Evolutionary conservation across 2,113 vertebrate species (phyloP).

Genomic region (Phasianus colchicus): DNA sequence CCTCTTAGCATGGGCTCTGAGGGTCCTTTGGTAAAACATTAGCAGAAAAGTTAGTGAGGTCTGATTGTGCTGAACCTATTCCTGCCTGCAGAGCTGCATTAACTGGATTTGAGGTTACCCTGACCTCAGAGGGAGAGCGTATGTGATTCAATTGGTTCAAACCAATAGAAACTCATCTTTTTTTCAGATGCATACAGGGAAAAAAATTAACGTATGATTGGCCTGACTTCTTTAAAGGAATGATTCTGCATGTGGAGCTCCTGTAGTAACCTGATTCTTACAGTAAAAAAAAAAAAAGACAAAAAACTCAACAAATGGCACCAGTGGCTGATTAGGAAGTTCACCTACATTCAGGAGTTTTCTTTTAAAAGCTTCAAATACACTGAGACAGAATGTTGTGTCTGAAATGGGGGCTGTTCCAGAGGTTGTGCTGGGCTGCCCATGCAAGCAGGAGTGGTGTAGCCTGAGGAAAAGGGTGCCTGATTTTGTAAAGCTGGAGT

Average conservation of each 20-base stretch:
- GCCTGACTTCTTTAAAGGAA: neutral
- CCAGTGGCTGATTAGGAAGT: neutral
- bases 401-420: fast-evolving
- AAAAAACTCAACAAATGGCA: neutral
- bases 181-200: neutral
- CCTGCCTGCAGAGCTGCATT: conserved; percentile 17
- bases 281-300: neutral
- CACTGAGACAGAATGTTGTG: fast-evolving
- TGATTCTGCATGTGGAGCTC: neutral
- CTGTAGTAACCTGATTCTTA: neutral
- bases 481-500: neutral
- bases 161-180: neutral
- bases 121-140: conserved; percentile 41
- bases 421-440: neutral
- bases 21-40: conserved; percentile 55
- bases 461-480: neutral
- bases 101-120: conserved; percentile 6
- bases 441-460: neutral
- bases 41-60: neutral
- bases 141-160: neutral
- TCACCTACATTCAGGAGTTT: neutral
- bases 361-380: neutral
- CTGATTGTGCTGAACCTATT: neutral
- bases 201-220: conserved; percentile 28
- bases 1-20: neutral